A percentile compares a stretch with the other conserved stretches of the same genome.
Conservation (phyloP, 2,797 vertebrate species). For the Knipowitschia caucasica region DNA sequence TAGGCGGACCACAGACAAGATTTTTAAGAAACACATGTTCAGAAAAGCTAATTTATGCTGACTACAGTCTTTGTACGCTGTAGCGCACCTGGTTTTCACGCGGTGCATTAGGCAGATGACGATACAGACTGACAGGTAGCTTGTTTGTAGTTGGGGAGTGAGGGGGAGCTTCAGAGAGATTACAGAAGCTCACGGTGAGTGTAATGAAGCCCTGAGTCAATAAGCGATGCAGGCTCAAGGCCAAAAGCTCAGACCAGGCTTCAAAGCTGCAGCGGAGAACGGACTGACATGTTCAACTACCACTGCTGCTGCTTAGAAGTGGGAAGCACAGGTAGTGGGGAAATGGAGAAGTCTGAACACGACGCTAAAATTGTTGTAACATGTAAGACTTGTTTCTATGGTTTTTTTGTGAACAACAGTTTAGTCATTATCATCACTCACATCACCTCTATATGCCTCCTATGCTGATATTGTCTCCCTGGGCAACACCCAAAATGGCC, state of each 20-base stretch:
- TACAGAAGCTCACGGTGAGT: slow-evolving; percentile 71
- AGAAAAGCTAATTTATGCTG: slow-evolving; percentile 38
- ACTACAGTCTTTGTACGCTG: slow-evolving; percentile 27
- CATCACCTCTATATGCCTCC: too few relatives aligned
- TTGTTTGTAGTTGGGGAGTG: slow-evolving; percentile 65
- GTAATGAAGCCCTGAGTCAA: slow-evolving; percentile 73
- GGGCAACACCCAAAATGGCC: too few relatives aligned
- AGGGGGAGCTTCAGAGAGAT: slow-evolving; percentile 68
- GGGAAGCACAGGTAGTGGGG: not conserved
- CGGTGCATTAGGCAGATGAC: slow-evolving; percentile 38
- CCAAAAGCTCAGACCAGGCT: slow-evolving; percentile 54
- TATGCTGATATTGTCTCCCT: too few relatives aligned
- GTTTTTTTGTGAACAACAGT: too few relatives aligned
- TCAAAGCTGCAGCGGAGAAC: slow-evolving; percentile 7
- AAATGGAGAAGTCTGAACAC: not conserved
- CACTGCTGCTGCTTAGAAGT: not conserved
- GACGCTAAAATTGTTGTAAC: not conserved
- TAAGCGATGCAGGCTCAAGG: slow-evolving; percentile 68
- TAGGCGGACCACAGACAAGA: slow-evolving; percentile 21
- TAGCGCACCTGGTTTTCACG: slow-evolving; percentile 41
- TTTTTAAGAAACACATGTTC: slow-evolving; percentile 20
- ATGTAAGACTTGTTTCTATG: not conserved
- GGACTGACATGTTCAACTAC: not conserved
- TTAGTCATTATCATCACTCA: too few relatives aligned
- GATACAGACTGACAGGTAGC: slow-evolving; percentile 58